A percentile compares a stretch with the other conserved stretches of the same genome.
Conservation (phyloP, 1,140 invertebrate genomes). For the Batillaria attramentaria region DNA sequence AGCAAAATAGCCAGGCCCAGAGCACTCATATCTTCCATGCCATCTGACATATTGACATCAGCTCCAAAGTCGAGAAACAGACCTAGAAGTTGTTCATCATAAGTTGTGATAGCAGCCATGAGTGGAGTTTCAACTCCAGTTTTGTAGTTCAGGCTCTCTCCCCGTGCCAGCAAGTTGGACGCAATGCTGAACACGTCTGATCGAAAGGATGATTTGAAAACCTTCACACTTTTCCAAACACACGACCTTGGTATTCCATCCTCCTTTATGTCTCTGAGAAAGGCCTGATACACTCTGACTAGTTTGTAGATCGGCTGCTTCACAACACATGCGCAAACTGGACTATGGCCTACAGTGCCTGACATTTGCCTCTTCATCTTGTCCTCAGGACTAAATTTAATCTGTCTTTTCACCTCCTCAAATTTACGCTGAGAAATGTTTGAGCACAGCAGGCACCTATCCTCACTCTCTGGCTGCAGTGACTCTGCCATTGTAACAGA, state of each 20-base stretch:
- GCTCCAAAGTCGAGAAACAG: slow-evolving; percentile 44
- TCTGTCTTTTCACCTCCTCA: too few relatives aligned
- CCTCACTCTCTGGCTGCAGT: too few relatives aligned
- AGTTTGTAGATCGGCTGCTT: slow-evolving; percentile 4
- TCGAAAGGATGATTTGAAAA: not conserved
- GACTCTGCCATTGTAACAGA: too few relatives aligned
- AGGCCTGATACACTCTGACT: slow-evolving; percentile 15
- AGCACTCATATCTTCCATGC: slow-evolving; percentile 43
- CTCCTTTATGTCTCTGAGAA: not conserved
- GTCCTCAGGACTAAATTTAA: too few relatives aligned
- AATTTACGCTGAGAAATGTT: too few relatives aligned
- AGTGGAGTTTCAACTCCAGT: slow-evolving; percentile 40
- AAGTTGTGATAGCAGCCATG: slow-evolving; percentile 42
- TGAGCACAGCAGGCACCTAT: too few relatives aligned
- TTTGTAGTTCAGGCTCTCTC: slow-evolving; percentile 11
- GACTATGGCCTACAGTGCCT: too few relatives aligned
- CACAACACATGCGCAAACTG: slow-evolving; percentile 5
- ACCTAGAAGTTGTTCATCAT: slow-evolving; percentile 32
- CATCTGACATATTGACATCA: slow-evolving; percentile 32
- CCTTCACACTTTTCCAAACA: slow-evolving; percentile 15
- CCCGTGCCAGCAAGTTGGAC: slow-evolving; percentile 3
- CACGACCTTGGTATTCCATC: not conserved
- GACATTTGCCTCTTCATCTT: too few relatives aligned
- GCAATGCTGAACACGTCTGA: not conserved
- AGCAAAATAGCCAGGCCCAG: slow-evolving; percentile 46